Evolutionary conservation across 2,888 invertebrate species (phyloP), one percentile per base, ranked within the genome.

Genomic region (Colostygia pectinataria): DNA sequence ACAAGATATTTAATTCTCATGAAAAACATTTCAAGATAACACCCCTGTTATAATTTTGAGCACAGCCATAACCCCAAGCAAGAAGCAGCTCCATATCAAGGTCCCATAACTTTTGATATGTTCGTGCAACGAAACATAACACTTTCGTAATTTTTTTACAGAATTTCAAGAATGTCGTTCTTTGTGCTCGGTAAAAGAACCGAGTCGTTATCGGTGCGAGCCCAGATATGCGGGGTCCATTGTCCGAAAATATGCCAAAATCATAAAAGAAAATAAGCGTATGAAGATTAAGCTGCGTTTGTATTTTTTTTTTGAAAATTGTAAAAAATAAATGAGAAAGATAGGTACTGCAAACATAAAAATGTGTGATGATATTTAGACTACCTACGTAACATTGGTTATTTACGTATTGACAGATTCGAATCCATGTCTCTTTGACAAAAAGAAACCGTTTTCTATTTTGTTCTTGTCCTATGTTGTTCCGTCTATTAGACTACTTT

Each of bases 121-220:
- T 44, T 44, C 44, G 33, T 39, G 39, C 50, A 39, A 29, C 40
- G 40, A 47, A 58, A 57, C 54, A 49, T 44, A 57, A 54, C 49
- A 58, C 49, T 55, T 53, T 59, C 42, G 57, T 62, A 64, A 51
- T 56, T 58, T 46, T 27, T 57, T 53, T 54, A 58, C 53, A 50
- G 39, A 58, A 55, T 61, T 66, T 65, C 61, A 55, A 62, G 57
- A 63, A 63, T 58, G 57, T 53, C 55, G 50, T 51, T 61, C 58
- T 59, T 63, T 63, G 58, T 64, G 57, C 59, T 62, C 52, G 53
- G 55, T 52, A 54, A 66, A 63, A 59, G 61, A 63, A 67, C 56
- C 29, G 61, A 63, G 59, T 56, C 57, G 57, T 65, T 63, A 64
- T 68, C 50, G 63, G 20, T 65, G 61, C 50, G 60, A 47, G 40